Evolutionary conservation across 2,113 vertebrate species (phyloP).

Genomic region (Athene cunicularia): DNA sequence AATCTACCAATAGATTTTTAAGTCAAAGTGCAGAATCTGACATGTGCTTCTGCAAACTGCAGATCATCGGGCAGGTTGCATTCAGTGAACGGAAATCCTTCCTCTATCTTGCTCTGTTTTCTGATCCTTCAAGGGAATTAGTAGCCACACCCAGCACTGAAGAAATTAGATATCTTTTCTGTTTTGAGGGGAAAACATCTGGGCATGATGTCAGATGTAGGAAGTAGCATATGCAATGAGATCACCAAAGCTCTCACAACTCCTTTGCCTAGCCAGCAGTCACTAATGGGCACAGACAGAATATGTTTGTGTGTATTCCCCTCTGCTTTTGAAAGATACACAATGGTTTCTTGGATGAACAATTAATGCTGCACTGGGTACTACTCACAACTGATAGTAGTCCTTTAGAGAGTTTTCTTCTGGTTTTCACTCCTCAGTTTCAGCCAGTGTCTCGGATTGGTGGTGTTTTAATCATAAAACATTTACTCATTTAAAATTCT

Average conservation of each 20-base stretch:
- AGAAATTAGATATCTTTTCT: background rate
- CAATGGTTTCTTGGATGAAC: background rate
- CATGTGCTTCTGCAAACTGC: background rate
- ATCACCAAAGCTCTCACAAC: background rate
- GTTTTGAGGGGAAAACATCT: background rate
- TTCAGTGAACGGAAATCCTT: background rate
- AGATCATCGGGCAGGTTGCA: background rate
- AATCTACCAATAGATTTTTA: background rate
- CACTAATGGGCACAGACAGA: background rate
- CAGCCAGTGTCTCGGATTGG: background rate
- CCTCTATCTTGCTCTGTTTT: background rate
- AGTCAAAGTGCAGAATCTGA: background rate
- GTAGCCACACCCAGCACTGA: background rate
- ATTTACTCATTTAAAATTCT: background rate
- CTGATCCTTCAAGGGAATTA: background rate
- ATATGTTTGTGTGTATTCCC: background rate
- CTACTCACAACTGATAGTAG: background rate
- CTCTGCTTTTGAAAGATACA: background rate
- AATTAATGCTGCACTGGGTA: background rate
- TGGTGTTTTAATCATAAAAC: fast-evolving
- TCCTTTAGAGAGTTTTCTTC: background rate
- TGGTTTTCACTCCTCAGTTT: background rate
- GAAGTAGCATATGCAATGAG: background rate
- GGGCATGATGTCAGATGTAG: too few species aligned
- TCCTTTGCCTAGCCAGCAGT: background rate